phyloP scores from a whole-genome alignment of 2,113 vertebrate species.

The Urocitellus parryii region DNA sequence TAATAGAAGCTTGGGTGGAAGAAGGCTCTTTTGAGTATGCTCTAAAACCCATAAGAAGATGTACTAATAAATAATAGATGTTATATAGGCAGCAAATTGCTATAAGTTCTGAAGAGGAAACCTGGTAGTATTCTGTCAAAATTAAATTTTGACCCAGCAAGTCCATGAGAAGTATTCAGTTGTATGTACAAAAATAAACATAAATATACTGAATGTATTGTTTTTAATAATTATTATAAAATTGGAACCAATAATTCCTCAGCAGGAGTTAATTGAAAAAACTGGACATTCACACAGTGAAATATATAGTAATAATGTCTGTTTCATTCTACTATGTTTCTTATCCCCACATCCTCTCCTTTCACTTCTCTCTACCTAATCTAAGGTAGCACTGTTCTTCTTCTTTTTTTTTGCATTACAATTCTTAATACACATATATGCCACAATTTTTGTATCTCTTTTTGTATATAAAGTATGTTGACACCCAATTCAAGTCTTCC shows the following conservation, averaged over 20 bases:
- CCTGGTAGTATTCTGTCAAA: not conserved
- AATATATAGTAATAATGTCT: not conserved
- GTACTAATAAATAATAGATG: not conserved
- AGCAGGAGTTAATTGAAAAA: slow-evolving; percentile 16
- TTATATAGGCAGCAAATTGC: not conserved
- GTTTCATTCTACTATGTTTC: no score
- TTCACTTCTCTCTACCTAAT: no score
- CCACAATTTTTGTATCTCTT: no score
- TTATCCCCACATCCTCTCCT: no score
- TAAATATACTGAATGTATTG: not conserved
- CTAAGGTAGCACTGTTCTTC: no score
- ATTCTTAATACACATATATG: no score
- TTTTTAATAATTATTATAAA: slow-evolving; percentile 41
- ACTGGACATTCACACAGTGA: not conserved
- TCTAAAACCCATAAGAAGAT: not conserved
- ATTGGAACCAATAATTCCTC: slow-evolving; percentile 23
- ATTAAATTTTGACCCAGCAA: not conserved
- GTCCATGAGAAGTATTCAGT: not conserved
- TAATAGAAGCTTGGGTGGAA: not conserved
- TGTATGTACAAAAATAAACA: not conserved
- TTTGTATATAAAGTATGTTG: no score
- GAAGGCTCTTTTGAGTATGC: not conserved
- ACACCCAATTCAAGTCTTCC: no score
- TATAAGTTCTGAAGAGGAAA: not conserved
- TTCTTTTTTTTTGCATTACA: no score